Conservation (phyloP, 2,888 invertebrate genomes). For the Protophormia terraenovae region DNA sequence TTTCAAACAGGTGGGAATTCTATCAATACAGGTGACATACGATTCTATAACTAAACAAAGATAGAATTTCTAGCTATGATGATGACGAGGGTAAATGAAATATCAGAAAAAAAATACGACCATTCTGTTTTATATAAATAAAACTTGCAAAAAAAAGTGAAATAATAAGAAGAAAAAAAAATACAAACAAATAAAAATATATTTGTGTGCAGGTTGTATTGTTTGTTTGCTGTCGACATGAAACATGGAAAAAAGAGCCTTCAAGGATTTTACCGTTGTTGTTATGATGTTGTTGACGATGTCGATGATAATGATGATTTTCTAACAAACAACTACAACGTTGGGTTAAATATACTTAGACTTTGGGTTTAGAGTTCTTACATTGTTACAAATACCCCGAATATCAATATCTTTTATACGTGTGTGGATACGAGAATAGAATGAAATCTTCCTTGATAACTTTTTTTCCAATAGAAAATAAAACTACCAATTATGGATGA, state of each 20-base stretch:
- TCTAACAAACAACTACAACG: constrained; percentile 32
- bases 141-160: background rate
- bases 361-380: constrained; percentile 15
- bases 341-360: constrained; percentile 12
- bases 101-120: background rate
- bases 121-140: background rate
- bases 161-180: background rate
- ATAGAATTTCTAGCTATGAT: constrained; percentile 19
- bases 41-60: constrained; percentile 18
- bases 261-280: constrained; percentile 62
- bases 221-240: constrained; percentile 1
- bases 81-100: constrained; percentile 10
- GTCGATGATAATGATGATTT: constrained; percentile 41
- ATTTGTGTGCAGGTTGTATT: constrained; percentile 47
- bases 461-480: too few relatives aligned
- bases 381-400: constrained; percentile 14
- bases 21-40: constrained; percentile 51
- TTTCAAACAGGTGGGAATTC: constrained; percentile 60
- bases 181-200: constrained; percentile 13
- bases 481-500: too few relatives aligned
- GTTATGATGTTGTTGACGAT: constrained; percentile 22
- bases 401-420: background rate
- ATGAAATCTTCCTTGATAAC: background rate
- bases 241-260: constrained; percentile 64
- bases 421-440: background rate